Percentiles rank a stretch among this genome's conserved stretches.
phyloP scores from a whole-genome alignment of 2,113 vertebrate genomes.

The Progne subis region DNA sequence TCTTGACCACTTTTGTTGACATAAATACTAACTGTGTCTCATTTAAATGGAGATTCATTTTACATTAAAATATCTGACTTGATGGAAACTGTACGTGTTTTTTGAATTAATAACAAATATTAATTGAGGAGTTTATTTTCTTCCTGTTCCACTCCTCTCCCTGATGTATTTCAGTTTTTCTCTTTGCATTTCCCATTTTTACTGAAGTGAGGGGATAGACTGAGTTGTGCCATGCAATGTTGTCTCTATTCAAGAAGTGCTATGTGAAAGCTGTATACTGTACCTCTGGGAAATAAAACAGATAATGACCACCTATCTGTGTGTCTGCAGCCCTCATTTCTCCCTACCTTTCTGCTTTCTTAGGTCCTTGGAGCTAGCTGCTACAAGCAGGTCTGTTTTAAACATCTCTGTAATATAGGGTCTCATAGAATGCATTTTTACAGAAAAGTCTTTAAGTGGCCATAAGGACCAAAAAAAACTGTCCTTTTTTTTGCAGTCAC shows the following conservation, averaged over 20 bases:
- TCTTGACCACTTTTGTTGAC: background rate
- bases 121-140: background rate
- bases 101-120: background rate
- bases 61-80: background rate
- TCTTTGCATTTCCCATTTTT: background rate
- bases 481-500: background rate
- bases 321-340: background rate
- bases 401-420: background rate
- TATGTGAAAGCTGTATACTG: background rate
- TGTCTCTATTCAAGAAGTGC: background rate
- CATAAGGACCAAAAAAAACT: background rate
- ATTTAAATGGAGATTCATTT: background rate
- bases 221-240: background rate
- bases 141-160: accelerated
- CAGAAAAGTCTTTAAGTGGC: background rate
- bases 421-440: background rate
- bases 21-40: background rate
- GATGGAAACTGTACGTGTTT: background rate
- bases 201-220: background rate
- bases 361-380: background rate
- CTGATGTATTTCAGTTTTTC: background rate
- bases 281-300: constrained; percentile 10
- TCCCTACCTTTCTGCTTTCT: background rate
- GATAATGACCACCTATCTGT: background rate
- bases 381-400: background rate